phyloP scores from a whole-genome alignment of 1,140 invertebrate genomes.

The Chrysomallon squamiferum region DNA sequence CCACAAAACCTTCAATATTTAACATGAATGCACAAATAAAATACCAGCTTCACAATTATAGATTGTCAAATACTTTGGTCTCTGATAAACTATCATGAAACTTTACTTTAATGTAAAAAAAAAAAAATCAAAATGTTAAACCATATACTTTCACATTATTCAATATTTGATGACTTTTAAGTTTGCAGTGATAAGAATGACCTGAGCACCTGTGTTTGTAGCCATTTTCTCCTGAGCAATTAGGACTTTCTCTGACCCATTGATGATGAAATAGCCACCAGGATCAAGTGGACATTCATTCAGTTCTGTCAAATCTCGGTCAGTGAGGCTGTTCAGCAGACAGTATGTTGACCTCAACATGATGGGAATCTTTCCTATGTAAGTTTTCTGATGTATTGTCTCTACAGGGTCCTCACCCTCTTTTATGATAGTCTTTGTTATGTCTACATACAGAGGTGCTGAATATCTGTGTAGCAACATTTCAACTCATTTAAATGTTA shows the following conservation, averaged over 20 bases:
- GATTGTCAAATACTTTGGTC: no score
- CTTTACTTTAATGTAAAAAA: neutral
- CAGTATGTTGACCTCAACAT: constrained; percentile 98
- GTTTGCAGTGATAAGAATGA: no score
- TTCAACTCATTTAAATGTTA: no score
- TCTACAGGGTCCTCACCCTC: constrained; percentile 91
- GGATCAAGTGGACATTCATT: constrained; percentile 99
- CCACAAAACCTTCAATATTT: no score
- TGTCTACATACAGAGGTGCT: constrained; percentile 97
- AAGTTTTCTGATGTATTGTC: constrained; percentile 95
- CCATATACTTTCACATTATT: neutral
- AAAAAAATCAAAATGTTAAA: neutral
- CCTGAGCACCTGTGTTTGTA: constrained; percentile 91
- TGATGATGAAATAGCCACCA: constrained; percentile 68
- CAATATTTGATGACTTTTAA: no score
- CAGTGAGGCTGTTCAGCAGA: constrained; percentile 87
- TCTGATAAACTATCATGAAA: no score
- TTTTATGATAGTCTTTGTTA: constrained; percentile 91
- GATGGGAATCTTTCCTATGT: constrained; percentile 99
- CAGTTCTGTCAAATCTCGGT: constrained; percentile 97
- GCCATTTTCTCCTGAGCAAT: constrained; percentile 99
- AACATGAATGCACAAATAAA: no score
- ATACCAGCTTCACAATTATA: no score
- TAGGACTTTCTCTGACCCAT: constrained; percentile 72
- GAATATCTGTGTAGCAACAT: constrained; percentile 87